phyloP scores from a whole-genome alignment of 2,113 vertebrate genomes.

The Pachyramphus minor region DNA sequence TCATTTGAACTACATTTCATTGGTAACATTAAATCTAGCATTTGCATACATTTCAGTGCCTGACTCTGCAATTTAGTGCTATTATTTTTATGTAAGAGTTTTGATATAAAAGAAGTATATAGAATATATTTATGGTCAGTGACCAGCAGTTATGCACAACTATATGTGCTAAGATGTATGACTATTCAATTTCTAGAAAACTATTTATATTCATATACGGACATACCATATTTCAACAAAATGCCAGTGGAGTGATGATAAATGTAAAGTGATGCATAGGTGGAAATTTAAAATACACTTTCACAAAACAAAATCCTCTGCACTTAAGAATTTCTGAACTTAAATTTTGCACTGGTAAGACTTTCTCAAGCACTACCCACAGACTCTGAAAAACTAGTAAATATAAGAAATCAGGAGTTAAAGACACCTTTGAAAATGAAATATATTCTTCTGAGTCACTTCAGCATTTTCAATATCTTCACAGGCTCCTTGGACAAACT shows the following conservation, averaged over 20 bases:
- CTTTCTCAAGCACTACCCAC: background rate
- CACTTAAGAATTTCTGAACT: background rate
- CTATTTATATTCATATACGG: background rate
- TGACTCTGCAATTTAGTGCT: background rate
- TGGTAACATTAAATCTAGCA: background rate
- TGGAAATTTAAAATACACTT: background rate
- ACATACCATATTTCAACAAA: background rate
- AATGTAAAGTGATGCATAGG: background rate
- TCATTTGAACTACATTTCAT: background rate
- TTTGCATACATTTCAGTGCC: background rate
- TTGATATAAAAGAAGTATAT: background rate
- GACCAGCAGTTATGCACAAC: background rate
- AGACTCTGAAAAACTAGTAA: background rate
- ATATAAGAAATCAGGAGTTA: background rate
- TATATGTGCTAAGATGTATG: accelerated
- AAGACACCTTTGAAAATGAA: background rate
- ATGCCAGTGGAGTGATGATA: background rate
- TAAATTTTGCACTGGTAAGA: background rate
- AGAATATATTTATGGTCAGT: background rate
- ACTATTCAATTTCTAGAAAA: background rate
- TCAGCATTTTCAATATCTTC: background rate
- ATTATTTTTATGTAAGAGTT: background rate
- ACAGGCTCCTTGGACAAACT: background rate
- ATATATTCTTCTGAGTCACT: background rate
- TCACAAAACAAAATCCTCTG: background rate